Base-by-base conservation (phyloP, 2,888 invertebrate species). In the Neria commutata region DNA sequence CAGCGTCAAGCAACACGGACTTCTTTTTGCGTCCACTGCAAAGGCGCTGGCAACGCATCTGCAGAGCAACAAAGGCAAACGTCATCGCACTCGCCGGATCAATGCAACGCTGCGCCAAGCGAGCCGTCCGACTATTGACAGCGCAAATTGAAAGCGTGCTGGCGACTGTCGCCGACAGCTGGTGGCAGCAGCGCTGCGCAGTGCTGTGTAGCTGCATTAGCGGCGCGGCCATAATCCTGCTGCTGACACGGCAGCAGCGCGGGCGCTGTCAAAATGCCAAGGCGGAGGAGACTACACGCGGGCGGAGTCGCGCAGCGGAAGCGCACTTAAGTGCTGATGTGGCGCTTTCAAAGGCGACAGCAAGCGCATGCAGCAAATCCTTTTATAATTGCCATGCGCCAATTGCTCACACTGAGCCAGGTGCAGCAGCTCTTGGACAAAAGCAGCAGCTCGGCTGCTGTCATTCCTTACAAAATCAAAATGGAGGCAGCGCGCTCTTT, bases 201-300 rank as follows among this genome's bases (percentile, higher is more conserved):
- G 50, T 25, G 34, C 23, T 50, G 60, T 60, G 60, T 62, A 60
- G 53, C 54, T 3, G 5, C 8, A 46, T 55, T 60, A 52, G n/a
- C 26, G 48, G 25, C 34, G 26, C 21, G 72, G 62, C 54, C 77
- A 58, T 53, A 37, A 42, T 42, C 40, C 54, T 60, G 62, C 60
- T n/a, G n/a, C n/a, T n/a, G n/a, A n/a, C n/a, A n/a, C n/a, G 66
- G 71, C 74, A 73, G 74, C 76, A 75, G 70, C 74, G 74, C 72
- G 73, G 68, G 69, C 65, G 68, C 74, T 72, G 71, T 68, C 74
- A 75, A 74, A 37, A 37, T 37, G n/a, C 11, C 37, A 56, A 42
- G 47, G 14, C 42, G 23, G 14, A 42, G 19, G 34, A 57, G 29
- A 61, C 34, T 58, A 47, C 24, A 50, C 49, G 19, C 61, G 52